These are phyloP conservation scores for Apolygus lucorum DNA, from an alignment of 1,140 invertebrate genomes.

Conservation along the genomic window DNA sequence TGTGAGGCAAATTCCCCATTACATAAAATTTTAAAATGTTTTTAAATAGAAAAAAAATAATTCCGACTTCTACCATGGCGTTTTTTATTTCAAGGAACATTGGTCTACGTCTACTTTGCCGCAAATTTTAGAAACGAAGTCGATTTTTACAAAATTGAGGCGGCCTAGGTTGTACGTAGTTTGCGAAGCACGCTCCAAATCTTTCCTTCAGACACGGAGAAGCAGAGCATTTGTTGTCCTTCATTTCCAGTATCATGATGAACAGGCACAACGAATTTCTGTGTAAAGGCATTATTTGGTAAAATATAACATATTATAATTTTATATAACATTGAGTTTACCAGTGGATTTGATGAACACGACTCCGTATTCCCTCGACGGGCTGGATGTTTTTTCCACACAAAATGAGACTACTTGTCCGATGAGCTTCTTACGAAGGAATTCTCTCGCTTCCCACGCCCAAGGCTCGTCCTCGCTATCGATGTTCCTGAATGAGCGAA, in stretches of 20 bases:
- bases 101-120: too few relatives aligned
- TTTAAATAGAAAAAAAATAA: too few relatives aligned
- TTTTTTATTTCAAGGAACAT: too few relatives aligned
- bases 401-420: constrained; percentile 79
- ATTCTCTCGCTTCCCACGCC: constrained; percentile 95
- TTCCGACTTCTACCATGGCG: too few relatives aligned
- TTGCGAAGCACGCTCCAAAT: too few relatives aligned
- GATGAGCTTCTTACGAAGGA: constrained; percentile 81
- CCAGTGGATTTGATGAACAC: constrained; percentile 74
- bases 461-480: constrained; percentile 84
- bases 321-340: constrained; percentile 34
- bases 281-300: not conserved
- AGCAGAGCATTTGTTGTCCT: too few relatives aligned
- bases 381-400: constrained; percentile 58
- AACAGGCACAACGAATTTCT: not conserved
- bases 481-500: constrained; percentile 37
- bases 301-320: not conserved
- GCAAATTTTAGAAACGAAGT: too few relatives aligned
- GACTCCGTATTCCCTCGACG: constrained; percentile 67
- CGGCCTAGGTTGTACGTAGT: too few relatives aligned
- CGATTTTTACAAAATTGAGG: too few relatives aligned
- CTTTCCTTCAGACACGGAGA: too few relatives aligned
- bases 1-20: too few relatives aligned
- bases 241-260: not conserved
- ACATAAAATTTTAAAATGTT: too few relatives aligned